phyloP scores from a whole-genome alignment of 2,888 invertebrate genomes.

The Agrochola lota region DNA sequence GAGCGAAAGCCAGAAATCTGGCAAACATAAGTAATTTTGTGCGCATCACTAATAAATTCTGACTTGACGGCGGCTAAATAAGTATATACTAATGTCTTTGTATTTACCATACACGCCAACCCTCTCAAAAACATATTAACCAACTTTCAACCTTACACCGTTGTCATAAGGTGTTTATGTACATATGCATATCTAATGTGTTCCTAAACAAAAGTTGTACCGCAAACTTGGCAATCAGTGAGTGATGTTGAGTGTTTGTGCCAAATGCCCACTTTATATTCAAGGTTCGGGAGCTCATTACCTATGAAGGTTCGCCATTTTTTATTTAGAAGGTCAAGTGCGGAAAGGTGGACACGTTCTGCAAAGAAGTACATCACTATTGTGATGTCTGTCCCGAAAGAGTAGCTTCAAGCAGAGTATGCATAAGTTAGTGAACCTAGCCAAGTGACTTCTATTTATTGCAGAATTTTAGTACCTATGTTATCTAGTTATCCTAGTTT shows the following conservation, averaged over 20 bases:
- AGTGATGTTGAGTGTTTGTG: conserved; percentile 64
- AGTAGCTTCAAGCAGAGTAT: conserved; percentile 3
- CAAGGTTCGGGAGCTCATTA: conserved; percentile 62
- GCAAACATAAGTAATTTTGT: conserved; percentile 4
- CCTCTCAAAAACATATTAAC: not conserved
- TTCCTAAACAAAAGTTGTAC: conserved; percentile 56
- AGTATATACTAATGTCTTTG: conserved; percentile 42
- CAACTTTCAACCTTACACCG: conserved; percentile 30
- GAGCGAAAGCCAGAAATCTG: not conserved
- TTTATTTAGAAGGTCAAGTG: conserved; percentile 56
- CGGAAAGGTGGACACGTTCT: conserved; percentile 54
- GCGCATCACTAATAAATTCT: conserved; percentile 30
- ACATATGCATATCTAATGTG: conserved; percentile 40
- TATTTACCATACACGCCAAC: conserved; percentile 24
- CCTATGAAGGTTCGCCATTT: conserved; percentile 56
- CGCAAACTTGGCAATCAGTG: conserved; percentile 64
- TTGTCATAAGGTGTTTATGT: conserved; percentile 16
- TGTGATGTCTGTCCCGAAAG: conserved; percentile 17
- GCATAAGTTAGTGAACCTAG: conserved; percentile 15
- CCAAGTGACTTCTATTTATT: not conserved
- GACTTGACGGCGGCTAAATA: conserved; percentile 34
- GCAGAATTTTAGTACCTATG: not conserved
- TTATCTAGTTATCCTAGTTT: not conserved
- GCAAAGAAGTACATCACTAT: conserved; percentile 28
- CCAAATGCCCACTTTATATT: conserved; percentile 67